phyloP scores from a whole-genome alignment of 2,888 invertebrate species.

The Parapristionchus giblindavisi region DNA sequence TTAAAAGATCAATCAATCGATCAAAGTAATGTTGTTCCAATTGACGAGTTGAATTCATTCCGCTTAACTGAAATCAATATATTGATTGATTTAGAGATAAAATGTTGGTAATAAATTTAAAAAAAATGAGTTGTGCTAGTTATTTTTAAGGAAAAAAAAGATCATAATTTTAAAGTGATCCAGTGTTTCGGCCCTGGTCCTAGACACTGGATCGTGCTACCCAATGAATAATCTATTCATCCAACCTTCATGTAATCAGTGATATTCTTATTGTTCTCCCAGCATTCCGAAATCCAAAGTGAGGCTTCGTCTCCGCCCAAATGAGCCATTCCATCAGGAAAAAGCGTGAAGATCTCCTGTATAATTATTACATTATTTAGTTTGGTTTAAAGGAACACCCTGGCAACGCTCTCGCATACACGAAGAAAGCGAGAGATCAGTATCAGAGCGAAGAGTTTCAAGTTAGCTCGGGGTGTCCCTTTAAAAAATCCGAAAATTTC shows the following conservation, averaged over 20 bases:
- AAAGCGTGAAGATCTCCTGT: slow-evolving; percentile 12
- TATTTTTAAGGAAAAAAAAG: too few relatives aligned
- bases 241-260: slow-evolving; percentile 28
- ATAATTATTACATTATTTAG: background rate
- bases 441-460: too few relatives aligned
- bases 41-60: background rate
- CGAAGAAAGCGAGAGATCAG: too few relatives aligned
- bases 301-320: slow-evolving; percentile 25
- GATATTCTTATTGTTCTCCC: slow-evolving; percentile 23
- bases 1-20: slow-evolving; percentile 16
- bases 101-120: background rate
- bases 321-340: slow-evolving; percentile 17
- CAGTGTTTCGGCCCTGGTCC: too few relatives aligned
- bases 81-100: background rate
- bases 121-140: too few relatives aligned
- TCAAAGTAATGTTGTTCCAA: slow-evolving; percentile 35
- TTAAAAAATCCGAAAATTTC: too few relatives aligned
- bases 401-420: too few relatives aligned
- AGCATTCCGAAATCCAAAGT: slow-evolving; percentile 23
- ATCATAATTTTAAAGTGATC: too few relatives aligned
- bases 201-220: too few relatives aligned
- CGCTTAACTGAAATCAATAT: slow-evolving; percentile 12
- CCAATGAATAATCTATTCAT: background rate
- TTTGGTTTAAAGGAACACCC: too few relatives aligned
- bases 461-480: too few relatives aligned